Conservation (phyloP, 2,888 invertebrate species). For the Azorinus chamasolen region DNA sequence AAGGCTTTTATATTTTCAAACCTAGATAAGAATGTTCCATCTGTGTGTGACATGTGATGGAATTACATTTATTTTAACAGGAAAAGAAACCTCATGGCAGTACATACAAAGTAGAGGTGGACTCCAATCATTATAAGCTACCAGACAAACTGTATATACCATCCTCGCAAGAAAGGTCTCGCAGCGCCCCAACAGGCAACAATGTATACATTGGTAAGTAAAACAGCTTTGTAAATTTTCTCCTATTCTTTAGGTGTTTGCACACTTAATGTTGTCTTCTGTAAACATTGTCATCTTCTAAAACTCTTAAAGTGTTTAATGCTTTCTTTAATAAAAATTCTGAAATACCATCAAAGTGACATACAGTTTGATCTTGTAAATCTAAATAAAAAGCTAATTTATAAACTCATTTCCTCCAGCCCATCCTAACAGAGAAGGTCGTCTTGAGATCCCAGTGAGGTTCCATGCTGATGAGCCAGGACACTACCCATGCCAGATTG, state of each 20-base stretch:
- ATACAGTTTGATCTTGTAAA: no score
- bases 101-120: constrained; percentile 77
- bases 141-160: constrained; percentile 76
- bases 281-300: constrained; percentile 2
- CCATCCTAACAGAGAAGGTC: constrained; percentile 64
- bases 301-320: no score
- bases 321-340: no score
- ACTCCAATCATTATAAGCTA: constrained; percentile 79
- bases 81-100: constrained; percentile 62
- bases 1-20: no score
- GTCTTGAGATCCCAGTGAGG: constrained; percentile 81
- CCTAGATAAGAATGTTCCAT: no score
- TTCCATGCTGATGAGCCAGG: constrained; percentile 84
- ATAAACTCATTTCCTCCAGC: constrained; percentile 33
- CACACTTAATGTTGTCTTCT: no score
- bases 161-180: constrained; percentile 49
- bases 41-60: background rate
- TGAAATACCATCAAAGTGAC: no score
- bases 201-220: constrained; percentile 53
- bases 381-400: no score
- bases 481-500: constrained; percentile 82
- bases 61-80: constrained; percentile 14
- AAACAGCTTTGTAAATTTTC: background rate
- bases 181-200: constrained; percentile 65
- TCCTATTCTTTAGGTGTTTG: no score